These are phyloP conservation scores for Pitta sordida DNA, from an alignment of 2,113 vertebrate species.

Conservation along the genomic window DNA sequence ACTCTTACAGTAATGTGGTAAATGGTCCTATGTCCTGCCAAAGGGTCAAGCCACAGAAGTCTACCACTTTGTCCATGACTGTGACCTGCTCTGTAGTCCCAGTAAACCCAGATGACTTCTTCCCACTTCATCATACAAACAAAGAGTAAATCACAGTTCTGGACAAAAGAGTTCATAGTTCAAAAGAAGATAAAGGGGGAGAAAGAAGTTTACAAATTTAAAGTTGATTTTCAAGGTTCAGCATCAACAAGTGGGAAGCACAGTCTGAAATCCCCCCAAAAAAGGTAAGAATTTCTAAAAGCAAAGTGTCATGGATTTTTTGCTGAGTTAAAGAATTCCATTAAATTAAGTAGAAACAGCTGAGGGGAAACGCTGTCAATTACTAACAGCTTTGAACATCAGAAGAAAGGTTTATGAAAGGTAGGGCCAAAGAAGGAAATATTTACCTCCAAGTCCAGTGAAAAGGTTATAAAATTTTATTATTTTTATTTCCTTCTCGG, in stretches of 20 bases:
- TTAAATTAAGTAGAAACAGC: not conserved
- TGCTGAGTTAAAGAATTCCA: not conserved
- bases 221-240: not conserved
- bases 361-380: not conserved
- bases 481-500: not conserved
- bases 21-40: not conserved
- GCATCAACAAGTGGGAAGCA: not conserved
- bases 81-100: not conserved
- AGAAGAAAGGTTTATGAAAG: not conserved
- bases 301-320: not conserved
- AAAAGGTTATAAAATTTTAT: not conserved
- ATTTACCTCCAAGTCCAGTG: not conserved
- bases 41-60: not conserved
- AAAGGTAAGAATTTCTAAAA: not conserved
- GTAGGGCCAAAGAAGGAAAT: not conserved
- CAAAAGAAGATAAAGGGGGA: not conserved
- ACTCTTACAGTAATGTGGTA: too few species aligned
- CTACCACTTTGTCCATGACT: not conserved
- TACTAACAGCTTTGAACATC: not conserved
- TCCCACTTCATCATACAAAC: not conserved
- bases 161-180: not conserved
- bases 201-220: not conserved
- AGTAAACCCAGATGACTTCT: not conserved
- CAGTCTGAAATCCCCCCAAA: rapidly evolving
- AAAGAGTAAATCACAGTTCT: not conserved